These are phyloP conservation scores for Bradypodion pumilum DNA, from an alignment of 2,797 vertebrate species.

Conservation along the genomic window DNA sequence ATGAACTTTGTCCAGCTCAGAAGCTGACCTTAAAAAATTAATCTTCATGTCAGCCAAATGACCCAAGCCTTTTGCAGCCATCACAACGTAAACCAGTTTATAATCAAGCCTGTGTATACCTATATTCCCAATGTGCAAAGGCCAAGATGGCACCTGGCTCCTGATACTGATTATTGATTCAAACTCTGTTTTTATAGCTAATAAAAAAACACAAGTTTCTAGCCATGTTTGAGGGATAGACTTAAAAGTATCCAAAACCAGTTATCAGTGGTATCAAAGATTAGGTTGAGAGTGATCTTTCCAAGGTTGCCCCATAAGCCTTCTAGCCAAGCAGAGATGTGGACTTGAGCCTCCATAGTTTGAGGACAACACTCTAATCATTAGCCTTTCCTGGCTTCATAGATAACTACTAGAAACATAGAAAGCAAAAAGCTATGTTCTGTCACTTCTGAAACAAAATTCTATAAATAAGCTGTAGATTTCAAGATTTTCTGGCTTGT, in stretches of 20 bases:
- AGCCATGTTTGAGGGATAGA: not conserved
- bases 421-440: not conserved
- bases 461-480: not conserved
- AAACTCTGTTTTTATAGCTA: not conserved
- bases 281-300: not conserved
- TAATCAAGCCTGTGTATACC: not conserved
- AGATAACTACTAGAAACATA: not conserved
- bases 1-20: conserved; percentile 10
- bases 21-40: not conserved
- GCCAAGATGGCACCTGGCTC: not conserved
- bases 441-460: not conserved
- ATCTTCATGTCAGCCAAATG: not conserved
- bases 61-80: not conserved
- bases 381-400: not conserved
- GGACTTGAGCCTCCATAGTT: not conserved
- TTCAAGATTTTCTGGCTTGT: not conserved
- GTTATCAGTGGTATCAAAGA: not conserved
- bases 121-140: not conserved
- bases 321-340: not conserved
- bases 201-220: not conserved
- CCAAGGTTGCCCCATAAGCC: not conserved
- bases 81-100: not conserved
- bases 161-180: not conserved
- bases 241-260: not conserved
- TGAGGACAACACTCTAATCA: not conserved